Conservation (phyloP, 2,888 invertebrate genomes). For the Mimas tiliae region DNA sequence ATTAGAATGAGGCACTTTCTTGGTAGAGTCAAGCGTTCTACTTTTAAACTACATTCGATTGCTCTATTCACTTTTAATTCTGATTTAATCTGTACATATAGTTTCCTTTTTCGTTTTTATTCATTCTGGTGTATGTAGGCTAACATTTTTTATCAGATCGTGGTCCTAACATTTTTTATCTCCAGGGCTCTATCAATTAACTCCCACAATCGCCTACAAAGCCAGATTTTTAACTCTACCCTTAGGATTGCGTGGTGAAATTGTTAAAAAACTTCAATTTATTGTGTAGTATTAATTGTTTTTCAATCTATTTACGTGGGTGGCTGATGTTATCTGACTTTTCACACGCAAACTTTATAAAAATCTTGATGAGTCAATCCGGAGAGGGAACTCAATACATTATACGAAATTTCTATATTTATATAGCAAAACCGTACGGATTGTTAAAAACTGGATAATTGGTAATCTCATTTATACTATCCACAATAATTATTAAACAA, state of each 20-base stretch:
- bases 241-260: constrained; percentile 33
- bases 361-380: constrained; percentile 1
- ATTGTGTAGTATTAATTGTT: constrained; percentile 42
- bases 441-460: too few relatives aligned
- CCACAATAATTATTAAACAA: too few relatives aligned
- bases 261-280: constrained; percentile 39
- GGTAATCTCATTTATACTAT: too few relatives aligned
- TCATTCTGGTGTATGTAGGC: constrained; percentile 3
- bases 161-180: constrained; percentile 27
- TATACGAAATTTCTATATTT: too few relatives aligned
- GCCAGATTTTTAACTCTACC: constrained; percentile 26
- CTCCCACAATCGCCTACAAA: constrained; percentile 33
- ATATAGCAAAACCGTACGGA: too few relatives aligned
- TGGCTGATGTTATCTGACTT: constrained; percentile 25
- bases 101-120: background rate
- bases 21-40: background rate
- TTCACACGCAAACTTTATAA: constrained; percentile 22
- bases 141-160: constrained; percentile 19
- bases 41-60: constrained; percentile 1
- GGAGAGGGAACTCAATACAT: background rate
- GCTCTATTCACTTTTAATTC: constrained; percentile 9
- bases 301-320: constrained; percentile 26
- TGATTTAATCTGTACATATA: background rate
- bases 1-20: background rate
- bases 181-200: constrained; percentile 34